phyloP scores from a whole-genome alignment of 2,113 vertebrate genomes.

The Neotoma lepida region DNA sequence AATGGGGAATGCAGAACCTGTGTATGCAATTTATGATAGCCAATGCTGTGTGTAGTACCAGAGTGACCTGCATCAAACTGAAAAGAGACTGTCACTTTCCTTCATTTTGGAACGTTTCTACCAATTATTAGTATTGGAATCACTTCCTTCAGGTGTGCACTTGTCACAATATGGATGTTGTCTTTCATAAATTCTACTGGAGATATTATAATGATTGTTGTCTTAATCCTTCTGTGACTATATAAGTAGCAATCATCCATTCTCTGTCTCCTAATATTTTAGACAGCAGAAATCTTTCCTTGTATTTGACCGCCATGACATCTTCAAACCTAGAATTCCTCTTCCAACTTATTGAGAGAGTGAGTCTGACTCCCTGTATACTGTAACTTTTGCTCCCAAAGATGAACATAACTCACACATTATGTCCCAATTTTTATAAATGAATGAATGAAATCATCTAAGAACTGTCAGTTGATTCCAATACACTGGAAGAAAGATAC shows the following conservation, averaged over 20 bases:
- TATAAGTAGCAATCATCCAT: not conserved
- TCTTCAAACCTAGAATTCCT: conserved; percentile 55
- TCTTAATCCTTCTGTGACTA: not conserved
- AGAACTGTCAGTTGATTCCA: conserved; percentile 58
- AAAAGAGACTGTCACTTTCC: not conserved
- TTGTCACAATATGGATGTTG: not conserved
- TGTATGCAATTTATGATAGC: not conserved
- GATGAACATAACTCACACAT: conserved; percentile 63
- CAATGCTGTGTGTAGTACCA: not conserved
- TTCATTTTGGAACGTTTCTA: not conserved
- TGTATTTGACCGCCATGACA: conserved; percentile 41
- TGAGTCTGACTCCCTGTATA: not conserved
- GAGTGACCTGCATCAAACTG: not conserved
- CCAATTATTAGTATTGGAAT: not conserved
- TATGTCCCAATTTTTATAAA: conserved; percentile 69
- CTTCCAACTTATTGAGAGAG: conserved; percentile 45
- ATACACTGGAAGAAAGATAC: conserved; percentile 14
- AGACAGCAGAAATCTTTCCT: not conserved
- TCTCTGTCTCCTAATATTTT: not conserved
- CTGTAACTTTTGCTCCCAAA: conserved; percentile 59
- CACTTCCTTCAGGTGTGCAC: not conserved
- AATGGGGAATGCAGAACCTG: not conserved
- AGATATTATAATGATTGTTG: not conserved
- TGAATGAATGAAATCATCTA: conserved; percentile 45
- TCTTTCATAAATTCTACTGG: not conserved